phyloP scores from a whole-genome alignment of 2,888 invertebrate genomes.

The Apoda limacodes region DNA sequence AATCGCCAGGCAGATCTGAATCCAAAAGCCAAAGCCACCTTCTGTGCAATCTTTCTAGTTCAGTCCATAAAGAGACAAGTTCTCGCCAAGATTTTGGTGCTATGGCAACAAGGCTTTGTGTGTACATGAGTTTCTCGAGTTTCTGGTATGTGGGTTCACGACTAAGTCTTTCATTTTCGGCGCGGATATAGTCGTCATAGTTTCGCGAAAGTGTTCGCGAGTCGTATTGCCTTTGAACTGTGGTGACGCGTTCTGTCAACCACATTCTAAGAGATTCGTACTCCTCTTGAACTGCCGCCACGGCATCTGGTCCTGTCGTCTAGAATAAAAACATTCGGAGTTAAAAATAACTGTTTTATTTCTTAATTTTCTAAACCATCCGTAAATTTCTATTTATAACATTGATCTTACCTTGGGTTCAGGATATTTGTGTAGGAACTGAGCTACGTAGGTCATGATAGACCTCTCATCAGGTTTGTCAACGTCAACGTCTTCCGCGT shows the following conservation, averaged over 20 bases:
- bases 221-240: conserved; percentile 81
- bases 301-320: conserved; percentile 78
- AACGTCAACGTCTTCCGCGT: conserved; percentile 96
- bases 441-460: conserved; percentile 98
- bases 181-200: conserved; percentile 84
- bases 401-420: conserved; percentile 81
- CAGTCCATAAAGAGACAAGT: conserved; percentile 83
- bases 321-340: conserved; percentile 31
- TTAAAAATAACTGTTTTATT: background rate
- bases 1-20: conserved; percentile 85
- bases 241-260: conserved; percentile 82
- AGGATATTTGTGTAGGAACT: conserved; percentile 95
- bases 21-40: conserved; percentile 93
- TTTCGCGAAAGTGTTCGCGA: conserved; percentile 80
- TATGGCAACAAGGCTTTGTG: conserved; percentile 84
- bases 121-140: conserved; percentile 82
- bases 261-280: conserved; percentile 85
- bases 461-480: conserved; percentile 97
- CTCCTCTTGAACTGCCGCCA: conserved; percentile 83
- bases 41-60: conserved; percentile 80
- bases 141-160: conserved; percentile 80
- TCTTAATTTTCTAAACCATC: too few species aligned
- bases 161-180: conserved; percentile 82
- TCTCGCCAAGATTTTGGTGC: conserved; percentile 89
- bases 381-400: too few species aligned